These are phyloP conservation scores for Ictidomys tridecemlineatus DNA, from an alignment of 2,113 vertebrate species.

Conservation along the genomic window DNA sequence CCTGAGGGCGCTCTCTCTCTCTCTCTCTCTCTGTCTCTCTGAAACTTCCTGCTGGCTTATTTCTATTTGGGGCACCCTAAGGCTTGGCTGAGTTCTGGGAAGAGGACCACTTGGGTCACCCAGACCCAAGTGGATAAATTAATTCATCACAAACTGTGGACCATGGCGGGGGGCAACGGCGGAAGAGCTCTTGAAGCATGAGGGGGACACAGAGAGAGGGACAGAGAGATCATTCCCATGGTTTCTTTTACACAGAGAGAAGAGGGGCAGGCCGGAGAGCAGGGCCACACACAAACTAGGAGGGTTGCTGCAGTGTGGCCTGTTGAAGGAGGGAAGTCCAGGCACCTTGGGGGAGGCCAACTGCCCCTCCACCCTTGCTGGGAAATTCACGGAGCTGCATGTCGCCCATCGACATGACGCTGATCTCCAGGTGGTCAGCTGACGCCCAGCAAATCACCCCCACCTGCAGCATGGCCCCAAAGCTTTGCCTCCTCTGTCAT, in stretches of 20 bases:
- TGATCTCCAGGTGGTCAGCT: neutral
- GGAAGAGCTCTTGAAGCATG: neutral
- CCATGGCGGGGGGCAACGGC: neutral
- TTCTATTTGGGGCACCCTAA: neutral
- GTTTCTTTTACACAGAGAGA: neutral
- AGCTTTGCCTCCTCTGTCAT: fast-evolving
- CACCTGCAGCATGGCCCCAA: fast-evolving
- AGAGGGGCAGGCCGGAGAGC: neutral
- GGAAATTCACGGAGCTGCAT: fast-evolving
- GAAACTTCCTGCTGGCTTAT: neutral
- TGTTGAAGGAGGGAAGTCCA: neutral
- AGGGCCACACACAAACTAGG: too few species aligned
- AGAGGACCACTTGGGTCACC: neutral
- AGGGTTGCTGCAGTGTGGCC: neutral
- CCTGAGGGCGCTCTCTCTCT: fast-evolving
- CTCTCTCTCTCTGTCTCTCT: too few species aligned
- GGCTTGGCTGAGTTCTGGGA: neutral
- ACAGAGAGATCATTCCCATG: neutral
- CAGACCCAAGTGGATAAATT: neutral
- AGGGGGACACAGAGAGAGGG: neutral
- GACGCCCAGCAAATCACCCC: neutral
- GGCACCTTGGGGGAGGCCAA: too few species aligned
- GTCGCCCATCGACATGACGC: fast-evolving
- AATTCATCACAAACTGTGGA: neutral
- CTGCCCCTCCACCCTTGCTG: too few species aligned